Evolutionary conservation across 92 coral and sea anemone genomes (phyloP).

Genomic region (Zoanthus sociatus): DNA sequence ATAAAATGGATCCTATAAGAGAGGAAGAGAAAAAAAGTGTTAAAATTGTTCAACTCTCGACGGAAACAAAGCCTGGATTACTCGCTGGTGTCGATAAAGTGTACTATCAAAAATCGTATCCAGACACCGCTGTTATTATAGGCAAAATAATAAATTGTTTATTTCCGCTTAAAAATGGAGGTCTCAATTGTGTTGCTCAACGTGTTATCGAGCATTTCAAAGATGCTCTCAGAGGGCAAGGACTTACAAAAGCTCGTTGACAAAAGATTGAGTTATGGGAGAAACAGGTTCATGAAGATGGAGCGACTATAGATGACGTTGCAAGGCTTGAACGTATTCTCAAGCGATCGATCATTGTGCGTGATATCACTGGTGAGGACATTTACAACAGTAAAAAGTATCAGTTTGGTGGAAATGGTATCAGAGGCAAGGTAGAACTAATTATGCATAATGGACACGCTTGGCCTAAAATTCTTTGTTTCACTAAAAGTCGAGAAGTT

Average conservation of each 20-base stretch:
- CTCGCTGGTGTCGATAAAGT: background rate
- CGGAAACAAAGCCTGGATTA: background rate
- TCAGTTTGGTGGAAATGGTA: background rate
- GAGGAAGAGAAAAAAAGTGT: background rate
- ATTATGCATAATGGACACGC: background rate
- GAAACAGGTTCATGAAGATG: background rate
- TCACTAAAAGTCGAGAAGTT: background rate
- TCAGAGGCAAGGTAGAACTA: background rate
- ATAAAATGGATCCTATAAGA: conserved; percentile 23
- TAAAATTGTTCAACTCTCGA: background rate
- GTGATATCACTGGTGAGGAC: conserved; percentile 5
- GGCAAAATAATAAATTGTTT: background rate
- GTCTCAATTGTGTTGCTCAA: conserved; percentile 3
- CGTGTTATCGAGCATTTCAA: conserved; percentile 30
- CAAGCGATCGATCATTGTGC: background rate
- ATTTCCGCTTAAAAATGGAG: background rate
- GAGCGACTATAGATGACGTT: background rate
- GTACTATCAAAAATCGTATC: background rate
- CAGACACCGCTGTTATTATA: conserved; percentile 11
- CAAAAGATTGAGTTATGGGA: conserved; percentile 32
- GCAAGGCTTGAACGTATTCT: conserved; percentile 3
- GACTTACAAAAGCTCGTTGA: conserved; percentile 15
- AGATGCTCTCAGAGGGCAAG: conserved; percentile 7
- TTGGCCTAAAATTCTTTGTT: background rate
- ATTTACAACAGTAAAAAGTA: conserved; percentile 24